Conservation (phyloP, 2,797 vertebrate genomes). For the Hapalemur alaotrensis region DNA sequence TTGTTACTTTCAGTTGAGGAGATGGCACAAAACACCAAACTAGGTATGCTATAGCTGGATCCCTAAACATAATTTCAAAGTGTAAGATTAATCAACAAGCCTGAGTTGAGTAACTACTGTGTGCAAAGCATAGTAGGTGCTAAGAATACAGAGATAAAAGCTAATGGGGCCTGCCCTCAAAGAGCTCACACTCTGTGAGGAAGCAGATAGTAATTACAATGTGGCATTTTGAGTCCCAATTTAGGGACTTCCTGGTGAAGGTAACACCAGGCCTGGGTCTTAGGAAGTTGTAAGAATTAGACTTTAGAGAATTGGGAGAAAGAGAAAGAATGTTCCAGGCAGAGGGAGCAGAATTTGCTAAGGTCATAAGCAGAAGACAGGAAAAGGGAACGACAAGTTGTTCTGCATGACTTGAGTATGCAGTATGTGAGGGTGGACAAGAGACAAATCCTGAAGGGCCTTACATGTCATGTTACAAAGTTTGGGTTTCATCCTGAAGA, state of each 20-base stretch:
- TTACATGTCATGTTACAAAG: background rate
- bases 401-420: background rate
- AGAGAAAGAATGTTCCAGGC: background rate
- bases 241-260: background rate
- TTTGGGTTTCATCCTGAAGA: background rate
- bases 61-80: conserved; percentile 19
- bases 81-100: conserved; percentile 18
- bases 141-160: background rate
- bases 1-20: conserved; percentile 35
- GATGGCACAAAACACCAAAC: conserved; percentile 1
- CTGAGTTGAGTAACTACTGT: background rate
- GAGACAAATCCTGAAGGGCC: background rate
- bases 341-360: background rate
- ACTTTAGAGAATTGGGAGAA: background rate
- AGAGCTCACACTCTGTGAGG: background rate
- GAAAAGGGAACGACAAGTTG: background rate
- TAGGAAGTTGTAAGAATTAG: background rate
- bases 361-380: background rate
- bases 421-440: background rate
- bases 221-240: background rate
- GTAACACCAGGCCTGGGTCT: background rate
- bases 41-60: background rate
- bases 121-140: background rate
- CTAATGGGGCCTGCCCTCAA: background rate
- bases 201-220: background rate